phyloP scores from a whole-genome alignment of 2,888 invertebrate species.

The Eristalinus sepulchralis region DNA sequence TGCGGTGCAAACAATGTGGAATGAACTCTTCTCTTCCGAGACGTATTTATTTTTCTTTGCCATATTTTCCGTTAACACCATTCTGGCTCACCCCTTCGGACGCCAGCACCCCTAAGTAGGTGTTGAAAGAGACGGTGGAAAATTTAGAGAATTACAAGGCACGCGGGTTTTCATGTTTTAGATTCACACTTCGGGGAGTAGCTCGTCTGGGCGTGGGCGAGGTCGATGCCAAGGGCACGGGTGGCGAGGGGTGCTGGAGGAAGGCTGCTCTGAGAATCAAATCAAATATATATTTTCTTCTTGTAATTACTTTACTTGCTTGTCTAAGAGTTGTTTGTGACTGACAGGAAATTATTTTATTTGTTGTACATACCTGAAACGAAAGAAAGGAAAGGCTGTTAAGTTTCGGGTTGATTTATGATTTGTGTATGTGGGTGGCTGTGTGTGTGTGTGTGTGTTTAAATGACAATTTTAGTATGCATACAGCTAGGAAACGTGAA shows the following conservation, averaged over 20 bases:
- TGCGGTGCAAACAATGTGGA: slow-evolving; percentile 36
- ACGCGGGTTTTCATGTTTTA: slow-evolving; percentile 56
- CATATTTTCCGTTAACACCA: slow-evolving; percentile 20
- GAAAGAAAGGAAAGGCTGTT: slow-evolving; percentile 3
- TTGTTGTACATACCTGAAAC: slow-evolving; percentile 62
- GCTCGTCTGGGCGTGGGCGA: neutral
- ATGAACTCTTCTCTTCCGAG: slow-evolving; percentile 35
- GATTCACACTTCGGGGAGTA: slow-evolving; percentile 58
- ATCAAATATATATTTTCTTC: slow-evolving; percentile 58
- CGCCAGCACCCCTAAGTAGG: slow-evolving; percentile 5
- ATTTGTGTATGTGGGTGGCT: neutral
- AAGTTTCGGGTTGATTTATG: slow-evolving; percentile 45
- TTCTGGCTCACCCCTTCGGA: neutral
- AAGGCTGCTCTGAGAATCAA: slow-evolving; percentile 57
- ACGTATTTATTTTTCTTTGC: slow-evolving; percentile 42
- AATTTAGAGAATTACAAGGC: slow-evolving; percentile 53
- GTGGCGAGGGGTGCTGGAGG: slow-evolving; percentile 37
- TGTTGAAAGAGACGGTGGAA: slow-evolving; percentile 11
- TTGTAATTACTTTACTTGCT: slow-evolving; percentile 69
- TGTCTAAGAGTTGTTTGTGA: slow-evolving; percentile 59
- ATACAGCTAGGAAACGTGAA: too few relatives aligned
- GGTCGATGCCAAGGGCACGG: too few relatives aligned
- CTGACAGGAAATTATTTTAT: slow-evolving; percentile 63
- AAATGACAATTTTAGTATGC: neutral
- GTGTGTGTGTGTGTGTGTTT: neutral